Percentiles rank a stretch among this genome's conserved stretches.
Conservation (phyloP, 1,140 invertebrate genomes). For the Drosophila orosa region DNA sequence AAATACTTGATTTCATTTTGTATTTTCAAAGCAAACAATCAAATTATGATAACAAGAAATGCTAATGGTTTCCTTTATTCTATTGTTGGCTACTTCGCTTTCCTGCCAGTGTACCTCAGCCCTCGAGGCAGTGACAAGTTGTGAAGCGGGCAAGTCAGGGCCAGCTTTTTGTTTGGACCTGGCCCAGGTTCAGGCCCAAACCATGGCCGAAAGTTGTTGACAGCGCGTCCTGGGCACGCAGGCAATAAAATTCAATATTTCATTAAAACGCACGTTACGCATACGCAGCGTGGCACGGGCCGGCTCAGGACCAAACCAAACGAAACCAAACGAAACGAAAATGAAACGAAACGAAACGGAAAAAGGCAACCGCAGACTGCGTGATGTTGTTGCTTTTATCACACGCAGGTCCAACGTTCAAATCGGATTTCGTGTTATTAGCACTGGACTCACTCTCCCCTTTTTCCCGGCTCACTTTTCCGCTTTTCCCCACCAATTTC, state of each 20-base stretch:
- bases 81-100: neutral
- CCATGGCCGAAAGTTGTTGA: conserved; percentile 43
- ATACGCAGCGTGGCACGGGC: conserved; percentile 68
- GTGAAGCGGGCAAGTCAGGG: conserved; percentile 53
- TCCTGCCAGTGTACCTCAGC: conserved; percentile 29
- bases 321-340: conserved; percentile 23
- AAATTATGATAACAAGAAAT: conserved; percentile 23
- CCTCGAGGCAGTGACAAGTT: conserved; percentile 78
- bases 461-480: conserved; percentile 11
- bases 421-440: conserved; percentile 81
- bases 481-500: conserved; percentile 26
- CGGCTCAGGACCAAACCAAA: neutral
- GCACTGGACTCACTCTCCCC: conserved; percentile 34
- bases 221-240: conserved; percentile 70
- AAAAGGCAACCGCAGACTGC: conserved; percentile 68
- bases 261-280: conserved; percentile 83
- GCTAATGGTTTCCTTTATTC: conserved; percentile 6
- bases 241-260: conserved; percentile 84
- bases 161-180: conserved; percentile 25
- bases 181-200: conserved; percentile 8
- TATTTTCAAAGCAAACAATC: conserved; percentile 26
- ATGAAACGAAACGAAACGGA: conserved; percentile 48
- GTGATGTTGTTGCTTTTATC: conserved; percentile 76
- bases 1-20: neutral
- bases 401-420: conserved; percentile 75